Conservation (phyloP, 2,797 vertebrate species). For the Oreochromis grahami region DNA sequence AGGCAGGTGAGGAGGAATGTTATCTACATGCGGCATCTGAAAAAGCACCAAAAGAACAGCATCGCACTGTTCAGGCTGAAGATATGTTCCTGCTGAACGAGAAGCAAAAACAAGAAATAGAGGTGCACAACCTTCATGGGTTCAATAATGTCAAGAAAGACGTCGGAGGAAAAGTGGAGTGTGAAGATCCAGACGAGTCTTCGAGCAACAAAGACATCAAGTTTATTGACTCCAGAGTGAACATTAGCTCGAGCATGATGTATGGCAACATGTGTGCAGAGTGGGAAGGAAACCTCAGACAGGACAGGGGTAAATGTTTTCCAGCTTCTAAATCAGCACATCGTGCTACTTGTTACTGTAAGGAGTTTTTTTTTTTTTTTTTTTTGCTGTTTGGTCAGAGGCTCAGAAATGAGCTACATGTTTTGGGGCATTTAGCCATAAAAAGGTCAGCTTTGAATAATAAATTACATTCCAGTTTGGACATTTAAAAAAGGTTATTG, state of each 20-base stretch:
- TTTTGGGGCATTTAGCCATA: neutral
- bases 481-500: neutral
- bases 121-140: neutral
- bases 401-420: neutral
- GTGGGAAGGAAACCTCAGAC: conserved; percentile 40
- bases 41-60: neutral
- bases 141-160: neutral
- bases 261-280: neutral
- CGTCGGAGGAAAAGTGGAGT: neutral
- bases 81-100: neutral
- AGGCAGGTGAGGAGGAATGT: neutral
- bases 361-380: fast-evolving
- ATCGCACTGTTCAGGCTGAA: neutral
- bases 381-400: neutral
- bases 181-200: conserved; percentile 2
- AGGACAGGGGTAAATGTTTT: conserved; percentile 15
- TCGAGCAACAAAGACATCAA: conserved; percentile 27
- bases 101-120: neutral
- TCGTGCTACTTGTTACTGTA: neutral
- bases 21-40: neutral
- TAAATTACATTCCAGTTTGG: neutral
- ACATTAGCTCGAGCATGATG: neutral
- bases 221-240: conserved; percentile 45
- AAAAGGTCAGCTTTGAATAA: neutral
- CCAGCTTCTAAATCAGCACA: neutral